phyloP scores from a whole-genome alignment of 2,888 invertebrate species.

The Pheosia tremula region DNA sequence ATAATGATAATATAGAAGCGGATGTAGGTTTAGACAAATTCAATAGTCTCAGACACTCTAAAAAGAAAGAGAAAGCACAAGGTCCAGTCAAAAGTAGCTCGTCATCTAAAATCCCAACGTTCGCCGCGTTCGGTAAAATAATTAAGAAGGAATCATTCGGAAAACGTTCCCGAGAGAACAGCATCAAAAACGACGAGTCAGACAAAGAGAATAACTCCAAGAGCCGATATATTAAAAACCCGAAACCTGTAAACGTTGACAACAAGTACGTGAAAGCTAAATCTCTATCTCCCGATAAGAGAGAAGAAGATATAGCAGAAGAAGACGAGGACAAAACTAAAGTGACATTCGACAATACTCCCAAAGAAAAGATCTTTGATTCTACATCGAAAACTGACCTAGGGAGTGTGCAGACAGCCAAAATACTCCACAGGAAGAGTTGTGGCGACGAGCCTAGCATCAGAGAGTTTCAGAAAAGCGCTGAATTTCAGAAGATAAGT shows the following conservation, averaged over 20 bases:
- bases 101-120: conserved; percentile 79
- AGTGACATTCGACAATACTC: conserved; percentile 33
- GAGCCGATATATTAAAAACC: conserved; percentile 73
- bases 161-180: conserved; percentile 62
- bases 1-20: conserved; percentile 76
- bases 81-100: conserved; percentile 73
- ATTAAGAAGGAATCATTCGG: conserved; percentile 79
- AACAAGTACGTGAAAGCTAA: conserved; percentile 78
- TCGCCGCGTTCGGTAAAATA: conserved; percentile 78
- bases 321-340: conserved; percentile 43
- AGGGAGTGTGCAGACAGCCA: conserved; percentile 28
- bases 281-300: conserved; percentile 71
- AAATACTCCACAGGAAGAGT: conserved; percentile 71
- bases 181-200: conserved; percentile 53
- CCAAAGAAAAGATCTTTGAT: conserved; percentile 20
- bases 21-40: conserved; percentile 72
- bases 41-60: conserved; percentile 74
- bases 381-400: background rate
- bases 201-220: conserved; percentile 51
- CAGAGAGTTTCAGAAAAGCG: conserved; percentile 61
- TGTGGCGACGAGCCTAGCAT: conserved; percentile 76
- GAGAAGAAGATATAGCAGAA: conserved; percentile 60
- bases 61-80: conserved; percentile 65
- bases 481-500: conserved; percentile 62
- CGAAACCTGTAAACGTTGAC: conserved; percentile 60